A percentile compares a stretch with the other conserved stretches of the same genome.
These are phyloP conservation scores for Pseudeuparius sepicola DNA, from an alignment of 2,888 invertebrate species.

Conservation along the genomic window DNA sequence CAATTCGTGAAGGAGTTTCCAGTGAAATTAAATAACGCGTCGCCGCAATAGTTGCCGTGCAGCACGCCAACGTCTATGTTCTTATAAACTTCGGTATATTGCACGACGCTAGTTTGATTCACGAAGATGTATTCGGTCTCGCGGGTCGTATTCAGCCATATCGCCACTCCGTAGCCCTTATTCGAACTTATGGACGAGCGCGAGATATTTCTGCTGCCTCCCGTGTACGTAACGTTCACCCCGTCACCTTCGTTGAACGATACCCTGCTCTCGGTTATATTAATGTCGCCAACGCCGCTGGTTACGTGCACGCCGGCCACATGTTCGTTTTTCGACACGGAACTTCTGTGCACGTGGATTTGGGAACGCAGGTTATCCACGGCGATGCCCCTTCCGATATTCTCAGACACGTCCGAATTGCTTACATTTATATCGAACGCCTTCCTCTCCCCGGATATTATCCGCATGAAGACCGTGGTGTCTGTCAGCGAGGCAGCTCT, in stretches of 20 bases:
- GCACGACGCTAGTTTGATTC: slow-evolving; percentile 78
- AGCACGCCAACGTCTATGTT: slow-evolving; percentile 84
- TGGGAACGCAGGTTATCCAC: slow-evolving; percentile 84
- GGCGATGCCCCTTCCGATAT: slow-evolving; percentile 91
- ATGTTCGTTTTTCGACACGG: slow-evolving; percentile 78
- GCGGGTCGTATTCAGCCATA: slow-evolving; percentile 81
- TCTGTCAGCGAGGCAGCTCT: slow-evolving; percentile 61
- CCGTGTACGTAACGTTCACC: slow-evolving; percentile 89
- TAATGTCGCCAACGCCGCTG: slow-evolving; percentile 88
- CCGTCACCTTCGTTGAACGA: slow-evolving; percentile 90
- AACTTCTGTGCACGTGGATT: slow-evolving; percentile 73
- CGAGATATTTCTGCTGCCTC: slow-evolving; percentile 89
- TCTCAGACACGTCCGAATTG: slow-evolving; percentile 74
- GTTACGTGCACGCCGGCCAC: slow-evolving; percentile 85
- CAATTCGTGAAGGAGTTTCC: slow-evolving; percentile 82
- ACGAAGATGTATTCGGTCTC: slow-evolving; percentile 67
- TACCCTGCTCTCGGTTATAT: slow-evolving; percentile 82
- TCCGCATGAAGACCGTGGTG: slow-evolving; percentile 65
- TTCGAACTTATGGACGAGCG: slow-evolving; percentile 78
- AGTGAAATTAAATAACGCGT: slow-evolving; percentile 80
- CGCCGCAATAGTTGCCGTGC: slow-evolving; percentile 87
- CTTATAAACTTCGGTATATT: slow-evolving; percentile 76
- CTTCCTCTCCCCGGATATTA: slow-evolving; percentile 68
- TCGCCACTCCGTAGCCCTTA: slow-evolving; percentile 75
- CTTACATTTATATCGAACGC: slow-evolving; percentile 82